Base-by-base conservation (phyloP, 2,888 invertebrate genomes). In the Morpho achilles region DNA sequence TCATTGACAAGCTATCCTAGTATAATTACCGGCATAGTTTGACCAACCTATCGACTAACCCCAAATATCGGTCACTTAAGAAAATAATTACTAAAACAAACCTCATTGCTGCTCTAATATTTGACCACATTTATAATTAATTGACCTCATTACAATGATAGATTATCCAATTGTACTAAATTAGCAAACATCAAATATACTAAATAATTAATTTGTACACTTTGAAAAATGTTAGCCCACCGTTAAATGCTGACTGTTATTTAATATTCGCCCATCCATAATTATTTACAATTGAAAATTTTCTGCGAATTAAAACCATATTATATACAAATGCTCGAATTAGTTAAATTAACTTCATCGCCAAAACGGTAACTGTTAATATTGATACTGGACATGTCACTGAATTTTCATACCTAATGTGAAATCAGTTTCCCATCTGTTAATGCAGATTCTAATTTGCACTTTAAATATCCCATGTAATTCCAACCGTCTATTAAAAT, bases 381-480 rank as follows among this genome's bases (percentile, higher is more conserved):
- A 60, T 60, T 62, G 56, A 55, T 54, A 56, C 49, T 39, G 53
- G 54, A 55, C 56, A 59, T 56, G 55, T 49, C 53, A 51, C 58
- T 53, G 47, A 58, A 65, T 61, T 58, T 59, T 62, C 48, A 45
- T 49, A 43, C 52, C 56, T 59, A 59, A 61, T 60, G 50, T 60
- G 56, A 63, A 60, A 61, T 55, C 58, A 65, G 59, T 61, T 65
- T 60, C 58, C 63, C 59, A 60, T 59, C 58, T 62, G 58, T 59
- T 59, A 65, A 60, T 58, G 56, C 60, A 61, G 59, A 69, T 62
- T 66, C 64, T 66, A 67, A 68, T 67, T 70, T 63, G 67, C 66
- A 64, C 65, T 63, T 63, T 64, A 63, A 67, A 65, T 65, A 62
- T 65, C 62, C 53, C 54, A 56, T 59, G 61, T 67, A 62, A 63